Evolutionary conservation across 1,140 invertebrate species (phyloP), one percentile per base, ranked within the genome.

Genomic region (Cyclargus thomasi): DNA sequence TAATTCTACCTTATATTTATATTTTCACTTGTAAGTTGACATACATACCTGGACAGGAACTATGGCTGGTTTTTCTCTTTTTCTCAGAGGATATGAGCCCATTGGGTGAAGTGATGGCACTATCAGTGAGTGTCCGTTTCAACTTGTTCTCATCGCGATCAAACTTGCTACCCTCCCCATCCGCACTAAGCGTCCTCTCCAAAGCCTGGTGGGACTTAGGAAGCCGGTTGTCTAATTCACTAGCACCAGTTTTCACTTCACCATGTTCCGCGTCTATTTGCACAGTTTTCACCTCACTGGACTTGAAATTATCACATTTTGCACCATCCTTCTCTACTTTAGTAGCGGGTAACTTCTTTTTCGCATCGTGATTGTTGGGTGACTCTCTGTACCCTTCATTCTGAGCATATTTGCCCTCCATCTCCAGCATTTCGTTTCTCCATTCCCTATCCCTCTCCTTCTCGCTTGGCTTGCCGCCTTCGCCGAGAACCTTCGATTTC

Each of bases 1-100:
- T 64, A 22, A 53, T 22, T n/a, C 21, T 21, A 23, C 39, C 63
- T 64, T 47, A 64, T 21, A 20, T 62, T 66, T 66, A 71, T 10
- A 35, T 63, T 68, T 71, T 71, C 59, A 65, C 67, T 35, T 71
- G 72, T 64, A 75, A 75, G 68, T 75, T 65, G 63, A 75, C 71
- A 72, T 80, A 78, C 78, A 74, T 79, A 90, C 86, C 86, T 85
- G 88, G 79, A 83, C 85, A 90, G 79, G 85, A 86, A 81, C 82
- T 83, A 80, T 90, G 86, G 83, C 90, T 92, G 64, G 90, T 82
- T 63, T 92, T 90, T 72, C 92, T 81, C 76, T 92, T 92, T 79
- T 92, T 93, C 70, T 93, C 92, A 0, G 86, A 86, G 64, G 83
- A 73, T 63, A 91, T 81, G 29, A 92, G 77, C 69, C 91, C 91